Evolutionary conservation across 64 coral and sea anemone genomes (phyloP).

Genomic region (Montipora sp.): DNA sequence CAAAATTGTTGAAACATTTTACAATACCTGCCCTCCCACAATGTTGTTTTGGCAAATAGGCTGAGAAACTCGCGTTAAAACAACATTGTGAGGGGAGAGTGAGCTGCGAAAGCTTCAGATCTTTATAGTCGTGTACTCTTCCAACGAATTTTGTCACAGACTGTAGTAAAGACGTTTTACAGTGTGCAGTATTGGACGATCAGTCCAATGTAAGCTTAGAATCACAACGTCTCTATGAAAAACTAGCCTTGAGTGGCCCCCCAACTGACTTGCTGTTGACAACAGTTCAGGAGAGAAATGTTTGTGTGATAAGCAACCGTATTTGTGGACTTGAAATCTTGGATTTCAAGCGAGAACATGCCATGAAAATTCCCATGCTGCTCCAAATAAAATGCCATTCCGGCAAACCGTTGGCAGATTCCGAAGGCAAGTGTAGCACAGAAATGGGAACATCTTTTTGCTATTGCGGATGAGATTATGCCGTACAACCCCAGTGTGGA

Average conservation of each 20-base stretch:
- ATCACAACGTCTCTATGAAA: constrained; percentile 41
- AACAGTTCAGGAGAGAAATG: constrained; percentile 71
- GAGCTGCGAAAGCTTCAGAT: too few species aligned
- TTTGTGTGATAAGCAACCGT: constrained; percentile 33
- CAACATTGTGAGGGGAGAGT: too few species aligned
- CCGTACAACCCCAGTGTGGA: constrained; percentile 18
- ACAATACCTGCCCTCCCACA: too few species aligned
- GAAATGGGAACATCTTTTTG: constrained; percentile 58
- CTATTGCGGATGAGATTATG: constrained; percentile 71
- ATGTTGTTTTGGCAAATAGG: too few species aligned
- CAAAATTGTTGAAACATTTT: too few species aligned
- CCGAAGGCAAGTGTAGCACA: constrained; percentile 56
- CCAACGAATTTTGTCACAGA: too few species aligned
- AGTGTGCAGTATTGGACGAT: constrained; percentile 51
- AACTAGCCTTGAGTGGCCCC: constrained; percentile 58
- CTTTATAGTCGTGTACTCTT: too few species aligned
- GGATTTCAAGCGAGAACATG: constrained; percentile 50
- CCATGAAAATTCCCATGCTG: background rate
- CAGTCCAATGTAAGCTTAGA: constrained; percentile 64
- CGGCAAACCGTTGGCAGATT: constrained; percentile 69
- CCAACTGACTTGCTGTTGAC: constrained; percentile 62
- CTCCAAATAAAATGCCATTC: constrained; percentile 46
- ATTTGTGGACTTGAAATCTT: constrained; percentile 44
- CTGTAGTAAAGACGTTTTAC: constrained; percentile 26
- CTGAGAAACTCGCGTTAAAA: too few species aligned